A percentile compares a stretch with the other conserved stretches of the same genome.
phyloP scores from a whole-genome alignment of 2,113 vertebrate species.

The Oxygymnocypris stewartii region DNA sequence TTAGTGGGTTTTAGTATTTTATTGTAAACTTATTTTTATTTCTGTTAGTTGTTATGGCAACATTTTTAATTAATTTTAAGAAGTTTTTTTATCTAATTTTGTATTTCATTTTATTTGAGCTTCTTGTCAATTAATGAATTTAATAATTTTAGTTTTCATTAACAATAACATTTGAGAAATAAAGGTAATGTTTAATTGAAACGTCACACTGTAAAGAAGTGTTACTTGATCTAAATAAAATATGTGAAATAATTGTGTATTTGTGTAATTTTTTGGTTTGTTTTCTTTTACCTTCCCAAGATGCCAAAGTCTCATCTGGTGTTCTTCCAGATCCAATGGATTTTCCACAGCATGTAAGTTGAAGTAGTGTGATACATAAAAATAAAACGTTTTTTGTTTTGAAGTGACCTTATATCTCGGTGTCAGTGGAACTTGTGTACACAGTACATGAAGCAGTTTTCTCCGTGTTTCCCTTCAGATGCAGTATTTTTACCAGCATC shows the following conservation, averaged over 20 bases:
- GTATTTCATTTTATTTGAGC: too few species aligned
- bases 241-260: too few species aligned
- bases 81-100: too few species aligned
- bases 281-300: constrained; percentile 44
- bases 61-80: too few species aligned
- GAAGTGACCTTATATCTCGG: background rate
- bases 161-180: background rate
- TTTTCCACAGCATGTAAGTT: constrained; percentile 70
- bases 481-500: constrained; percentile 75
- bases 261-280: background rate
- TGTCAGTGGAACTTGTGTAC: background rate
- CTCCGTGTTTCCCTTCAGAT: constrained; percentile 67
- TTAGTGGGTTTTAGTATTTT: background rate
- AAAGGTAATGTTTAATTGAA: background rate
- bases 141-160: background rate
- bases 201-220: background rate
- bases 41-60: background rate
- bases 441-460: background rate
- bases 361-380: too few species aligned
- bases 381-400: background rate
- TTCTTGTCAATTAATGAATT: background rate
- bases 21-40: background rate
- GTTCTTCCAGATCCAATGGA: constrained; percentile 57
- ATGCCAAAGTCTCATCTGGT: background rate
- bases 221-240: too few species aligned